Conservation (phyloP, 2,797 vertebrate genomes). For the Anguilla marmorata region DNA sequence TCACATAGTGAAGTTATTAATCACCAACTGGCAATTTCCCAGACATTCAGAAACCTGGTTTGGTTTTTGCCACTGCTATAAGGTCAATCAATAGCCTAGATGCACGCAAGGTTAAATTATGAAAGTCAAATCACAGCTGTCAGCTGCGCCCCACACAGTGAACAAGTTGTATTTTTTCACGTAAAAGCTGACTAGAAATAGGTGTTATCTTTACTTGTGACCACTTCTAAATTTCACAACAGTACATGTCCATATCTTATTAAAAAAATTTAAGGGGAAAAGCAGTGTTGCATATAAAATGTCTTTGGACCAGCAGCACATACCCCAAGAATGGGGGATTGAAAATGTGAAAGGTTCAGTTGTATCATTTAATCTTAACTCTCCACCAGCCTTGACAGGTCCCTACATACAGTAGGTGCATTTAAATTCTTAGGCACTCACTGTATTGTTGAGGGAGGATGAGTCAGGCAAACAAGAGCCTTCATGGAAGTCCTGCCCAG, state of each 20-base stretch:
- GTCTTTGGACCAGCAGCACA: neutral
- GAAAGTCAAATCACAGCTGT: neutral
- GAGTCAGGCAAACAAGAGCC: slow-evolving; percentile 21
- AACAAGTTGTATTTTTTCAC: neutral
- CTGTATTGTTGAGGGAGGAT: neutral
- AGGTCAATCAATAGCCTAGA: slow-evolving; percentile 36
- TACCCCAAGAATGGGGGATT: slow-evolving; percentile 23
- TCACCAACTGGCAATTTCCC: slow-evolving; percentile 4
- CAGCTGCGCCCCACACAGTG: neutral
- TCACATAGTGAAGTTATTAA: neutral
- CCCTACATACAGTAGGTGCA: neutral
- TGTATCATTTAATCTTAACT: neutral
- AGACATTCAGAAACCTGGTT: neutral
- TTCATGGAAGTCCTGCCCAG: neutral
- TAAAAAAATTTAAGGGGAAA: neutral
- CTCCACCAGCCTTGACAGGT: slow-evolving; percentile 26
- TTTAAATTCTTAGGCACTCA: slow-evolving; percentile 13
- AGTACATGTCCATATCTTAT: neutral
- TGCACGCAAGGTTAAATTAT: neutral
- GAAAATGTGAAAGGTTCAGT: slow-evolving; percentile 19
- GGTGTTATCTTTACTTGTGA: neutral
- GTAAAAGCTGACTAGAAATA: neutral
- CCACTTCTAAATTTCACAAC: neutral
- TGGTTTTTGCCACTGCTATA: neutral
- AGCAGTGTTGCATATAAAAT: neutral